phyloP scores from a whole-genome alignment of 1,140 invertebrate genomes.

The Homalodisca vitripennis region DNA sequence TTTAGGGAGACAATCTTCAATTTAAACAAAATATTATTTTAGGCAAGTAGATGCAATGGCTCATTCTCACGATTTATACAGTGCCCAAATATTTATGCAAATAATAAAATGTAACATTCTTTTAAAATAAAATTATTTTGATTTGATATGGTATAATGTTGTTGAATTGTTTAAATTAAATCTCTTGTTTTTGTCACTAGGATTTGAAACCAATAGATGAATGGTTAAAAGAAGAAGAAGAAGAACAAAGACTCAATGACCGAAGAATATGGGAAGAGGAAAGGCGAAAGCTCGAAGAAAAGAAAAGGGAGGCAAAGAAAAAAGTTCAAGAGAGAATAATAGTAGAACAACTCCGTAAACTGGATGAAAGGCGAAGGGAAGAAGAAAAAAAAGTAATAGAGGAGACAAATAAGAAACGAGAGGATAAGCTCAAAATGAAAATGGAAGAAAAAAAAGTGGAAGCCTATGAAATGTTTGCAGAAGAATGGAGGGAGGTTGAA shows the following conservation, averaged over 20 bases:
- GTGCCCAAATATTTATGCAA: no score
- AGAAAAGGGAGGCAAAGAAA: constrained; percentile 40
- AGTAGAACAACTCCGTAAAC: constrained; percentile 24
- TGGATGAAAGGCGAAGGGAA: constrained; percentile 29
- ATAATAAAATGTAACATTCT: no score
- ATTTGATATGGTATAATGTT: no score
- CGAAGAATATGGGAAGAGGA: constrained; percentile 46
- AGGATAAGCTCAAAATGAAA: background rate
- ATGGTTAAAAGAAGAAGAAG: constrained; percentile 37
- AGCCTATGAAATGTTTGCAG: constrained; percentile 5
- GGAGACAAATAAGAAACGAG: constrained; percentile 1
- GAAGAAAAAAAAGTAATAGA: background rate
- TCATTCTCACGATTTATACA: no score
- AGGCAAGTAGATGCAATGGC: no score
- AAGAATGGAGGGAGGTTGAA: constrained; percentile 8
- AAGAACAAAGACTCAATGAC: constrained; percentile 45
- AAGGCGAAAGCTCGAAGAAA: background rate
- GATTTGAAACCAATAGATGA: constrained; percentile 7
- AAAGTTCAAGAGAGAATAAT: constrained; percentile 36
- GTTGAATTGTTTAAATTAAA: background rate
- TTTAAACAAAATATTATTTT: no score
- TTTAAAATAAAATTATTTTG: no score
- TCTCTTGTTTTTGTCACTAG: background rate
- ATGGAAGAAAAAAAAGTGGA: background rate
- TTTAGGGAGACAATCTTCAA: no score